Conservation (phyloP, 2,888 invertebrate species). For the Idaea biselata region DNA sequence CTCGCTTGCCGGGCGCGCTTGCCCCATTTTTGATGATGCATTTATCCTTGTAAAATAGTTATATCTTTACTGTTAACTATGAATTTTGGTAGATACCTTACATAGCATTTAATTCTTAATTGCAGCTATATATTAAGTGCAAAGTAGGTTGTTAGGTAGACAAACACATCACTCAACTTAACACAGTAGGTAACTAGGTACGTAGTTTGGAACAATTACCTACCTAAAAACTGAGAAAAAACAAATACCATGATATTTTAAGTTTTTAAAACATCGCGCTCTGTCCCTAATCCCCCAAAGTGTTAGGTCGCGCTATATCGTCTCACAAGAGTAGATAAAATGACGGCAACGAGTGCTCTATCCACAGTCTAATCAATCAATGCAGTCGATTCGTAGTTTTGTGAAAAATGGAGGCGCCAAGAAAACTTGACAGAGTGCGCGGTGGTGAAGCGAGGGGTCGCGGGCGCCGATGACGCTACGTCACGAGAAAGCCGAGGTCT, state of each 20-base stretch:
- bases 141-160: neutral
- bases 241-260: neutral
- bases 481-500: slow-evolving; percentile 73
- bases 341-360: slow-evolving; percentile 10
- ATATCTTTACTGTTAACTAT: neutral
- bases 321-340: neutral
- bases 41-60: too few relatives aligned
- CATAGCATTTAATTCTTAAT: neutral
- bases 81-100: neutral
- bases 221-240: neutral
- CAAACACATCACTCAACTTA: neutral
- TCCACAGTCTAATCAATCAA: slow-evolving; percentile 40
- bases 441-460: slow-evolving; percentile 38
- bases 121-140: neutral
- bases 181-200: neutral
- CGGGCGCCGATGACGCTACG: slow-evolving; percentile 52
- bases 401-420: slow-evolving; percentile 59
- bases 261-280: neutral
- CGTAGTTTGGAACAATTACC: neutral
- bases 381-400: slow-evolving; percentile 42
- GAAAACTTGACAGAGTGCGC: slow-evolving; percentile 48
- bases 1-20: too few relatives aligned
- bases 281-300: too few relatives aligned
- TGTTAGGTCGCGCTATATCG: too few relatives aligned
- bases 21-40: too few relatives aligned